These are phyloP conservation scores for Drosophila lini DNA, from an alignment of 1,140 invertebrate genomes.

Conservation along the genomic window DNA sequence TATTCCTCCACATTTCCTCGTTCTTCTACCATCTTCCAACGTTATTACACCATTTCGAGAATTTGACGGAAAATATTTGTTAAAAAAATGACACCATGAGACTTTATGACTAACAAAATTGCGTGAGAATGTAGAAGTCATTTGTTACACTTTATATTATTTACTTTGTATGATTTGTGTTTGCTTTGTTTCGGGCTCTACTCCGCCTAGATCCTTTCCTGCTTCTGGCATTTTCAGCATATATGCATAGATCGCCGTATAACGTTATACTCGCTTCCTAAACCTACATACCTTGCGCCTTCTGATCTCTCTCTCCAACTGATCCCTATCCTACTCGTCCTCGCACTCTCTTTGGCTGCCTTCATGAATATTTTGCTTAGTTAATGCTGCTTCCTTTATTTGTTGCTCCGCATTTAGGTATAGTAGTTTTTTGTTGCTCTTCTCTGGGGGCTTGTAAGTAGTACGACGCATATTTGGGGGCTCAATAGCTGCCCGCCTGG, in stretches of 20 bases:
- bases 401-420: slow-evolving; percentile 58
- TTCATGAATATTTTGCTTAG: slow-evolving; percentile 49
- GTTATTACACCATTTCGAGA: slow-evolving; percentile 42
- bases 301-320: slow-evolving; percentile 41
- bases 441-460: slow-evolving; percentile 44
- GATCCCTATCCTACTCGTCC: slow-evolving; percentile 15
- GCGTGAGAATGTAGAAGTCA: slow-evolving; percentile 80
- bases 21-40: slow-evolving; percentile 22
- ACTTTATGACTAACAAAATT: slow-evolving; percentile 77
- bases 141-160: slow-evolving; percentile 55
- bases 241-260: slow-evolving; percentile 42
- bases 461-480: slow-evolving; percentile 46
- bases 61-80: slow-evolving; percentile 53
- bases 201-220: slow-evolving; percentile 3
- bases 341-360: slow-evolving; percentile 53
- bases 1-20: neutral
- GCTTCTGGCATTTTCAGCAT: slow-evolving; percentile 38
- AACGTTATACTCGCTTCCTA: slow-evolving; percentile 63
- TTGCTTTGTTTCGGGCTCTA: slow-evolving; percentile 35
- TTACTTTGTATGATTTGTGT: slow-evolving; percentile 61
- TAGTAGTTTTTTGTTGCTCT: slow-evolving; percentile 48
- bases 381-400: slow-evolving; percentile 53
- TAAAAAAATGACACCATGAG: slow-evolving; percentile 78
- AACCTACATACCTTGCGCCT: slow-evolving; percentile 66
- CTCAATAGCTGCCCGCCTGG: slow-evolving; percentile 34